Evolutionary conservation across 1,140 invertebrate species (phyloP).

Genomic region (Pristionchus pacificus): DNA sequence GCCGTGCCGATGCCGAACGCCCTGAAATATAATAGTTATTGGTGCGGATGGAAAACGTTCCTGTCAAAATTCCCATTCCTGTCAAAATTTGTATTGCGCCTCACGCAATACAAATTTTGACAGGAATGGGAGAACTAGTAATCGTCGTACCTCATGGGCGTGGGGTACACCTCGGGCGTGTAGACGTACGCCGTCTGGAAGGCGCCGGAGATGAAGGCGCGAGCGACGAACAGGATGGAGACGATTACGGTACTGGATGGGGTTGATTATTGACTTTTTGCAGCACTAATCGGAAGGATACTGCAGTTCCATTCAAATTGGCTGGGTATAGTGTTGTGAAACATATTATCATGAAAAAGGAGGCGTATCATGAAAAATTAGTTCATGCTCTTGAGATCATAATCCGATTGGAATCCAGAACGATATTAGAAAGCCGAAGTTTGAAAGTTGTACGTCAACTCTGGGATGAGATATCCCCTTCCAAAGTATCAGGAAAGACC

Average conservation of each 20-base stretch:
- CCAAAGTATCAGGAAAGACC: no score
- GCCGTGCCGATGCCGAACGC: slow-evolving; percentile 82
- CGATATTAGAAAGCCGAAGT: no score
- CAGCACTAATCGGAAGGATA: background rate
- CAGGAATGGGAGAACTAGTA: background rate
- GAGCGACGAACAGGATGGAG: slow-evolving; percentile 77
- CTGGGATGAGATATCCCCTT: no score
- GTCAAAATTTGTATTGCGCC: background rate
- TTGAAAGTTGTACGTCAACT: no score
- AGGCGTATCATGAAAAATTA: no score
- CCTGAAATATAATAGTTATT: slow-evolving; percentile 51
- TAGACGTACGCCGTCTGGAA: slow-evolving; percentile 93
- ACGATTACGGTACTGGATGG: slow-evolving; percentile 70
- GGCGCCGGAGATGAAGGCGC: slow-evolving; percentile 84
- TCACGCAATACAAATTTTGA: background rate
- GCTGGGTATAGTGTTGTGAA: no score
- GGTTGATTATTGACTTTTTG: slow-evolving; percentile 2
- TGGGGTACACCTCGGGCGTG: slow-evolving; percentile 90
- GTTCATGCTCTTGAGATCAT: background rate
- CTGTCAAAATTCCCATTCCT: background rate
- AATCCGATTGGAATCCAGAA: background rate
- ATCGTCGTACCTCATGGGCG: slow-evolving; percentile 69
- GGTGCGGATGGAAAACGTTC: background rate
- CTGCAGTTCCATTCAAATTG: no score
- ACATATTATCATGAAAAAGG: no score